Base-by-base conservation (phyloP, 1,140 invertebrate species). In the Penaeus japonicus region DNA sequence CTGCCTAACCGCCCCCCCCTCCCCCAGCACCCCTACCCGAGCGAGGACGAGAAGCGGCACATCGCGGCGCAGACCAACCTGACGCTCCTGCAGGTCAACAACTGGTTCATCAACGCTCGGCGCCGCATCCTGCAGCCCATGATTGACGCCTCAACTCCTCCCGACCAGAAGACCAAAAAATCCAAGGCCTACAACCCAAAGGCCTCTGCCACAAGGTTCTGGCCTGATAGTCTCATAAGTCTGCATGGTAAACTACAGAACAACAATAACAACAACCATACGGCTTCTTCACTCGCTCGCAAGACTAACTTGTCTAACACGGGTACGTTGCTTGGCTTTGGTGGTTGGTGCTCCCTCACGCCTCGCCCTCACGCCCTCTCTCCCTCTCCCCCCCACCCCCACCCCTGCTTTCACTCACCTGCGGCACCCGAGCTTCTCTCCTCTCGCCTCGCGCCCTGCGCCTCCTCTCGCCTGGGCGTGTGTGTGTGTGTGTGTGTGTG, bases 51-150 rank as follows among this genome's bases (percentile, higher is more conserved):
- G 92, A 98, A 98, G 92, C 94, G 96, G 88, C 95, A 96, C 91
- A 96, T 98, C 83, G 96, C 96, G 18, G 95, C 95, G 27, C 96
- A 98, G 92, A 98, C 97, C 30, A 96, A 97, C 91, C 93, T 98
- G 53, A 97, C 97, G 12, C 92, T 90, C 18, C 93, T 97, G 7
- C 95, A 96, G 93, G 96, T 96, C 32, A 97, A 96, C 92, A 96
- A 96, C 92, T 97, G 97, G 97, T 98, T 98, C 92, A 98, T 99
- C 91, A 99, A 99, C 93, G 98, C 97, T 0, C 93, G 98, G 75
- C 94, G 98, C 89, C 94, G 98, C 82, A 99, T 99, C 90, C 93
- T 99, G 22, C 97, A 97, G 91, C 97, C 97, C 3, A 98, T 97
- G 96, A 93, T 98, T n/a, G 97, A 97, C 91, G 89, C 89, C 57